Percentiles rank a stretch among this genome's conserved stretches.
Conservation (phyloP, 2,113 vertebrate species). For the Morone chrysops region DNA sequence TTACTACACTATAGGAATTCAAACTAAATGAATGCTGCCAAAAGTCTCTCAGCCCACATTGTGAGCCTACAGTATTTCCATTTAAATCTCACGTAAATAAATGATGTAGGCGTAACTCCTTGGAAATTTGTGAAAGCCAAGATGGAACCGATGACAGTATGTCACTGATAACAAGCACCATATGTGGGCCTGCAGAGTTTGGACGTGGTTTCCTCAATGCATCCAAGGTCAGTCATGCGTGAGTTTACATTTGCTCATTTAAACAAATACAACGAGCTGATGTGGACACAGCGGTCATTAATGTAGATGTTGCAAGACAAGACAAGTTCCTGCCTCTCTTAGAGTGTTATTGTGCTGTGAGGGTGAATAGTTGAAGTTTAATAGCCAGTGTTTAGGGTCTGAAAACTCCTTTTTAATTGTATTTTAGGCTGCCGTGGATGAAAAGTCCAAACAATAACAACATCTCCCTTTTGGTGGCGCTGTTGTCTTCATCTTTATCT, state of each 20-base stretch:
- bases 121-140: slow-evolving; percentile 10
- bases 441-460: too few relatives aligned
- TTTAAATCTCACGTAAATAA: not conserved
- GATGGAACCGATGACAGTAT: not conserved
- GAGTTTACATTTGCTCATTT: slow-evolving; percentile 19
- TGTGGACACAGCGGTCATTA: not conserved
- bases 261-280: slow-evolving; percentile 1
- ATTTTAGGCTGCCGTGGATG: not conserved
- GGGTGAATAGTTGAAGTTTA: not conserved
- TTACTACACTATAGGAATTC: not conserved
- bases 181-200: slow-evolving; percentile 34
- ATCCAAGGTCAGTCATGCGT: not conserved
- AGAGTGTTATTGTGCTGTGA: not conserved
- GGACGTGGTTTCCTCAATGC: not conserved
- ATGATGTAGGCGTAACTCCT: not conserved
- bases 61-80: too few relatives aligned
- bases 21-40: not conserved
- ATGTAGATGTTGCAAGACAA: slow-evolving; percentile 3
- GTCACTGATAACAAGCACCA: slow-evolving; percentile 33
- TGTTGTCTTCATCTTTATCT: not conserved
- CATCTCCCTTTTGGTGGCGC: not conserved
- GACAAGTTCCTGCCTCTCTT: not conserved
- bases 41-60: not conserved
- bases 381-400: not conserved
- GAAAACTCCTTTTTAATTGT: not conserved